A percentile compares a stretch with the other conserved stretches of the same genome.
These are phyloP conservation scores for Prochilodus magdalenae DNA, from an alignment of 2,113 vertebrate genomes.

Conservation along the genomic window DNA sequence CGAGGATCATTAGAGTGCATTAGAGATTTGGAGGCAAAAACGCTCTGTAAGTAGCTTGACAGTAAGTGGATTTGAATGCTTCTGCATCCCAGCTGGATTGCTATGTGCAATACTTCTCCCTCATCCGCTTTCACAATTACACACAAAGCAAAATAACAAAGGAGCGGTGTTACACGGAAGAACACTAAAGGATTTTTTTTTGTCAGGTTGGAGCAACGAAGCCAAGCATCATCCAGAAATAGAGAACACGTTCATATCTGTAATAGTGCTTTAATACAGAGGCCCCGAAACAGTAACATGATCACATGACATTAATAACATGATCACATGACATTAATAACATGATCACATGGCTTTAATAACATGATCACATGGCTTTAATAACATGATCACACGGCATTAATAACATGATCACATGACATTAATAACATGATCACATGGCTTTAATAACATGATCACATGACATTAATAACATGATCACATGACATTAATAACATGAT, in stretches of 20 bases:
- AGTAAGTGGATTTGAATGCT: conserved; percentile 48
- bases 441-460: no score
- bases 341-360: no score
- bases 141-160: conserved; percentile 32
- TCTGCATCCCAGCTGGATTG: conserved; percentile 39
- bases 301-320: no score
- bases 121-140: conserved; percentile 6
- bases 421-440: no score
- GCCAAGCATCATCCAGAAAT: not conserved
- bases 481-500: no score
- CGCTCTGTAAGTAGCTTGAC: conserved; percentile 32
- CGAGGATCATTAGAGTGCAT: conserved; percentile 47
- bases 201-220: conserved; percentile 16
- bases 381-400: no score
- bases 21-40: conserved; percentile 36
- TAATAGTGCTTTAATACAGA: not conserved
- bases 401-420: no score
- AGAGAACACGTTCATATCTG: not conserved
- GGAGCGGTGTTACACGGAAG: conserved; percentile 4
- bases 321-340: no score
- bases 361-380: no score
- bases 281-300: not conserved
- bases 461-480: no score
- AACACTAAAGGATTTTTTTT: conserved; percentile 6
- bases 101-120: conserved; percentile 39